phyloP scores from a whole-genome alignment of 2,888 invertebrate species.

The Aethes cnicana region DNA sequence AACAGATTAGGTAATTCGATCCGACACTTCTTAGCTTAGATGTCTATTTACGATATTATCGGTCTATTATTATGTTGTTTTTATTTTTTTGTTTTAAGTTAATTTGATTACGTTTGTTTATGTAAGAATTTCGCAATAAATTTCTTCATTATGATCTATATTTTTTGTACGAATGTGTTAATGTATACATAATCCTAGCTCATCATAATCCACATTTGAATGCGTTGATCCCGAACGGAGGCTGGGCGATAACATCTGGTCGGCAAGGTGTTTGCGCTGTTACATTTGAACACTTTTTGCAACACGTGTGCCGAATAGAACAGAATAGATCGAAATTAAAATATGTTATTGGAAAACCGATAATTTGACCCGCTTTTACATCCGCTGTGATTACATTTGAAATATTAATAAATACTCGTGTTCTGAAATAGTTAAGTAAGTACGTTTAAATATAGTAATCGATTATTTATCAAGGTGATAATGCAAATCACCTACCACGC shows the following conservation, averaged over 20 bases:
- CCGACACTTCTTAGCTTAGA: constrained; percentile 24
- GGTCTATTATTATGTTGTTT: constrained; percentile 12
- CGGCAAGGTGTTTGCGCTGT: constrained; percentile 66
- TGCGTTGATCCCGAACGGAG: constrained; percentile 53
- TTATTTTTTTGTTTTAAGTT: constrained; percentile 17
- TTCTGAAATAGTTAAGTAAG: no score
- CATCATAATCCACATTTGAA: constrained; percentile 35
- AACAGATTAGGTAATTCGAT: constrained; percentile 37
- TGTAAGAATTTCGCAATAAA: no score
- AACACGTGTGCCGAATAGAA: constrained; percentile 46
- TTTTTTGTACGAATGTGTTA: neutral
- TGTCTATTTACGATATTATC: constrained; percentile 18
- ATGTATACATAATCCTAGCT: no score
- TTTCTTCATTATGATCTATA: neutral
- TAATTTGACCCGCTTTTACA: neutral
- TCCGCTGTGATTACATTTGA: neutral
- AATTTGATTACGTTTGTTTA: constrained; percentile 6
- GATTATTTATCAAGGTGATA: no score
- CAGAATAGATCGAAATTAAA: constrained; percentile 18
- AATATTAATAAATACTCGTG: no score
- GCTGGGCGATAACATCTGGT: constrained; percentile 70
- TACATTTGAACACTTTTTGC: constrained; percentile 52
- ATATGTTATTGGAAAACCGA: constrained; percentile 17
- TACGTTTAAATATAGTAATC: no score
- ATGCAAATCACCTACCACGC: neutral